Evolutionary conservation across 2,797 vertebrate genomes (phyloP).

Genomic region (Ceyx erithaca): DNA sequence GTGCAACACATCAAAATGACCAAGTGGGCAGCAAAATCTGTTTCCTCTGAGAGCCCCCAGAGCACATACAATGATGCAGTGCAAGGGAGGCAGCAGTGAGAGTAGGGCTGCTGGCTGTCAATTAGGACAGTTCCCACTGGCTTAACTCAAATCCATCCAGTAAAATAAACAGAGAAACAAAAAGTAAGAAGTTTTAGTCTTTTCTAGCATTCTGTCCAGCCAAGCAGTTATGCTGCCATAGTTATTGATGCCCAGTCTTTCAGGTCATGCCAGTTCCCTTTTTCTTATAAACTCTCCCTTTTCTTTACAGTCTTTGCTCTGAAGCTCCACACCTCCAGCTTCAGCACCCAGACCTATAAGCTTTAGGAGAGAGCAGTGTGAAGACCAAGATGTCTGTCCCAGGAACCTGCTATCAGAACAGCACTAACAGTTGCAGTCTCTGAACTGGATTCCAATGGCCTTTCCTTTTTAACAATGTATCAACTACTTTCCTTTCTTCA

Average conservation of each 20-base stretch:
- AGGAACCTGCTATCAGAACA: background rate
- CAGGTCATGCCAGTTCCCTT: background rate
- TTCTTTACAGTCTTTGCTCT: background rate
- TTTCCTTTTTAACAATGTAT: background rate
- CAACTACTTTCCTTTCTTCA: background rate
- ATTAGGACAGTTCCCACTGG: background rate
- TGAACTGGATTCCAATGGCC: background rate
- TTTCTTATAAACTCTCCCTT: background rate
- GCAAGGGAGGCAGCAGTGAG: background rate
- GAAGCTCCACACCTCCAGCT: background rate
- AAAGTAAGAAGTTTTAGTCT: background rate
- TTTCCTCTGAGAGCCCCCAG: background rate
- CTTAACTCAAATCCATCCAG: background rate
- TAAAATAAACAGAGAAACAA: background rate
- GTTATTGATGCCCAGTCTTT: background rate
- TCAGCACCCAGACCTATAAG: background rate
- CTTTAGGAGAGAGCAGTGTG: background rate
- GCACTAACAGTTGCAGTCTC: background rate
- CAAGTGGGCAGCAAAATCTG: background rate
- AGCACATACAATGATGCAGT: background rate
- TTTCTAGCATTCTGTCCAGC: background rate
- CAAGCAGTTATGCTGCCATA: background rate
- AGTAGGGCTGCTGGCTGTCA: background rate
- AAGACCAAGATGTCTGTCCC: background rate
- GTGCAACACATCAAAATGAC: background rate